Evolutionary conservation across 2,888 invertebrate species (phyloP), one percentile per base, ranked within the genome.

Genomic region (Ornithoptera priamus): DNA sequence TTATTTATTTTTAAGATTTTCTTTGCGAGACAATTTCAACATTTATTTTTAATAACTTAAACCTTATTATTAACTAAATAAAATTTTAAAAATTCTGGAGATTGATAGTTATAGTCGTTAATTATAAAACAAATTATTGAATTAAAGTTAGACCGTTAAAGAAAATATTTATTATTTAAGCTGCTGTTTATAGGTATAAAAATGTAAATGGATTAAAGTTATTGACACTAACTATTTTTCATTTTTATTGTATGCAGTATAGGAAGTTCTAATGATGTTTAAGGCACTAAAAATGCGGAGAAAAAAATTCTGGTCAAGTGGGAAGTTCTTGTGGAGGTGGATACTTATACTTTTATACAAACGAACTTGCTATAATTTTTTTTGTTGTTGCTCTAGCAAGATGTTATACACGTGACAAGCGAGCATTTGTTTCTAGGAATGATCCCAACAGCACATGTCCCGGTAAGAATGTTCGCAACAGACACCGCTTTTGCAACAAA

Each of bases 401-500:
- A 84, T 88, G 86, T 76, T 74, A 69, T 76, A 80, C 89, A 89
- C 83, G 85, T 90, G 88, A 85, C 71, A 75, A 69, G 75, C 72
- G 75, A 74, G 72, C 75, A 75, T 76, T 82, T 81, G 80, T 90
- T 70, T 90, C 89, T 90, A 87, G 84, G 90, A 91, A 90, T 78
- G 79, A 79, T 75, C 74, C 73, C 76, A 75, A 77, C 74, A 79
- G 79, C 89, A 87, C 82, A 89, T 87, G 90, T 80, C 83, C 78
- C 75, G 74, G 72, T 72, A 74, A 73, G 69, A 69, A 70, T 72
- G 66, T 73, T 68, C 73, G 70, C 71, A 63, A 64, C 71, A 62
- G 71, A 75, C 78, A 79, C 80, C 79, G 78, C 79, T 79, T 79
- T 76, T 64, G 74, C 77, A 71, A 70, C 71, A 65, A 73, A 72